Percentiles rank a stretch among this genome's conserved stretches.
phyloP scores from a whole-genome alignment of 1,140 invertebrate genomes.

The Saccostrea cuccullata region DNA sequence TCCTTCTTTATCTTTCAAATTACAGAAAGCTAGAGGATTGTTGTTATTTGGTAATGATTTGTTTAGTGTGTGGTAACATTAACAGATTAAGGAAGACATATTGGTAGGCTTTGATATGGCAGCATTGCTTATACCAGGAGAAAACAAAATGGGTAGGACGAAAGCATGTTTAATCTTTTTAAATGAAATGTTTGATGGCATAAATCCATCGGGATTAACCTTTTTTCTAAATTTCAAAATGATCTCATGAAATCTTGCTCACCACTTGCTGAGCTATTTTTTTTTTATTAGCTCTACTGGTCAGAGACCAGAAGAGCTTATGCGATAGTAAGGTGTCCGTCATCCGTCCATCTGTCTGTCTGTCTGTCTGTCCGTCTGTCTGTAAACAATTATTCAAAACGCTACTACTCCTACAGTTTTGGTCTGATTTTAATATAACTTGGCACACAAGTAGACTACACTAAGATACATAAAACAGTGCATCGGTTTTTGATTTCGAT shows the following conservation, averaged over 20 bases:
- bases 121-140: not conserved
- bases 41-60: not conserved
- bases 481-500: too few species aligned
- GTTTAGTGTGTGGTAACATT: conserved; percentile 35
- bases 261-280: too few species aligned
- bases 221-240: not conserved
- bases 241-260: not conserved
- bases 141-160: conserved; percentile 5
- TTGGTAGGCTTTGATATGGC: conserved; percentile 18
- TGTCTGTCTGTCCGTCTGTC: too few species aligned
- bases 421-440: too few species aligned
- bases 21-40: not conserved
- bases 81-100: not conserved
- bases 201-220: conserved; percentile 20
- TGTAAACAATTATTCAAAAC: too few species aligned
- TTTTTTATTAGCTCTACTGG: too few species aligned
- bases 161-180: not conserved
- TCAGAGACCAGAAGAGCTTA: too few species aligned
- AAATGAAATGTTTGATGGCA: conserved; percentile 34
- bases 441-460: too few species aligned
- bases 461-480: too few species aligned
- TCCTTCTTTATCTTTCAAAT: conserved; percentile 12
- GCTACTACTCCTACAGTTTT: too few species aligned
- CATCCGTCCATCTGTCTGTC: too few species aligned
- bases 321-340: too few species aligned